phyloP scores from a whole-genome alignment of 2,113 vertebrate species.

The Psilopsiagon aurifrons region DNA sequence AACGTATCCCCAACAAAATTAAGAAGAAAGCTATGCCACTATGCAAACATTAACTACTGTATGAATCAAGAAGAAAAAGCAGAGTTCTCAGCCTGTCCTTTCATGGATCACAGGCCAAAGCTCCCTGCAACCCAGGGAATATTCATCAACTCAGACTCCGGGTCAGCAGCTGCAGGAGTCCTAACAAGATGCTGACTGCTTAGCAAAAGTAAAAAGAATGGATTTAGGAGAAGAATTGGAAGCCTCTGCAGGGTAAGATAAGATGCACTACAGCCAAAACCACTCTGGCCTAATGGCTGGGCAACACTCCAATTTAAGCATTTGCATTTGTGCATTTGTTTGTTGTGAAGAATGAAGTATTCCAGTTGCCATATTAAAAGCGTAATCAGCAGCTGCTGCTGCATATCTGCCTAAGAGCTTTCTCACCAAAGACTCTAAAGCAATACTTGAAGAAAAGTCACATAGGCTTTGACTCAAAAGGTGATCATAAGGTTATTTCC shows the following conservation, averaged over 20 bases:
- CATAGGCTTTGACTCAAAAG: neutral
- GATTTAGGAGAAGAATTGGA: neutral
- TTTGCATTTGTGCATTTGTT: neutral
- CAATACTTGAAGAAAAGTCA: neutral
- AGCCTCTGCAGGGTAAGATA: neutral
- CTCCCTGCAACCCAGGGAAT: neutral
- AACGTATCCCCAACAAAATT: neutral
- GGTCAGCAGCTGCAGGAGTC: neutral
- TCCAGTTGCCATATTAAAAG: neutral
- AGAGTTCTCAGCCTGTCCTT: neutral
- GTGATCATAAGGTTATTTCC: neutral
- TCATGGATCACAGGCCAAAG: neutral
- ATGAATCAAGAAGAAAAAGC: neutral
- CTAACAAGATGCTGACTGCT: neutral
- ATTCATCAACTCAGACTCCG: neutral
- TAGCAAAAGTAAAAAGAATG: neutral
- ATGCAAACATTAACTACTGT: neutral
- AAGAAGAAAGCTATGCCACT: neutral
- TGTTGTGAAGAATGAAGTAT: neutral
- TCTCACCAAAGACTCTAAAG: neutral
- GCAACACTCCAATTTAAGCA: conserved; percentile 28
- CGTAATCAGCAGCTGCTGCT: conserved; percentile 19
- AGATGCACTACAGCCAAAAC: neutral
- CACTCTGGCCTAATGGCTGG: neutral
- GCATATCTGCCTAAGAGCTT: neutral